Conservation (phyloP, 2,113 vertebrate genomes). For the Apeltes quadracus region DNA sequence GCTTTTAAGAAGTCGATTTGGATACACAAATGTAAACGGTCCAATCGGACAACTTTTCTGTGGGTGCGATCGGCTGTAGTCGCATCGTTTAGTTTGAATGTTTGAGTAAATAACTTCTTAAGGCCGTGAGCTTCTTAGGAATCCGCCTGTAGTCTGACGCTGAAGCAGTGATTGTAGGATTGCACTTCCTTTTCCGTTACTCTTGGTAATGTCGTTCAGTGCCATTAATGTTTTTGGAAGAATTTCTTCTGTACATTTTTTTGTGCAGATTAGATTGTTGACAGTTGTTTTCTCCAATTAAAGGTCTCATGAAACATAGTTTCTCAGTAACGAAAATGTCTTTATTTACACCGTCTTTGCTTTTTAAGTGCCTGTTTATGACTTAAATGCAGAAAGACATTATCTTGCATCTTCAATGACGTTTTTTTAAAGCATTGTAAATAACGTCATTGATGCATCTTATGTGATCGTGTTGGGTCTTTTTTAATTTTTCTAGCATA, state of each 20-base stretch:
- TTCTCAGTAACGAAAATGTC: constrained; percentile 40
- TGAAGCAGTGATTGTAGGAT: constrained; percentile 94
- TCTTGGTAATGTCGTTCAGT: constrained; percentile 90
- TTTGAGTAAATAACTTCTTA: constrained; percentile 87
- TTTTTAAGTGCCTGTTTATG: constrained; percentile 60
- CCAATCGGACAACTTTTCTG: constrained; percentile 80
- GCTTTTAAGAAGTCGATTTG: constrained; percentile 87
- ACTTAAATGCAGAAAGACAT: constrained; percentile 59
- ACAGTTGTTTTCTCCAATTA: constrained; percentile 47
- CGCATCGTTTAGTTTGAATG: constrained; percentile 88
- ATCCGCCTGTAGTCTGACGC: constrained; percentile 89
- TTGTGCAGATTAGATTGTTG: constrained; percentile 59
- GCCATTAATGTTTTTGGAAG: constrained; percentile 85
- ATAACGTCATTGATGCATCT: constrained; percentile 65
- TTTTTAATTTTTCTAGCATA: constrained; percentile 67
- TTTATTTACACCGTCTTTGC: constrained; percentile 51
- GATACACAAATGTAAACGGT: constrained; percentile 84
- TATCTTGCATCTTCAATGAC: constrained; percentile 48
- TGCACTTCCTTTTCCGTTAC: constrained; percentile 84
- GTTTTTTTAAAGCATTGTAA: constrained; percentile 78
- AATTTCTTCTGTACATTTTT: constrained; percentile 54
- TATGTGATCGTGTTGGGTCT: constrained; percentile 71
- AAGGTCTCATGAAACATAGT: constrained; percentile 55
- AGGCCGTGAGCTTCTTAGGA: constrained; percentile 84
- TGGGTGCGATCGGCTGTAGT: constrained; percentile 81